Base-by-base conservation (phyloP, 2,888 invertebrate genomes). In the Megaustenia siamemsis region DNA sequence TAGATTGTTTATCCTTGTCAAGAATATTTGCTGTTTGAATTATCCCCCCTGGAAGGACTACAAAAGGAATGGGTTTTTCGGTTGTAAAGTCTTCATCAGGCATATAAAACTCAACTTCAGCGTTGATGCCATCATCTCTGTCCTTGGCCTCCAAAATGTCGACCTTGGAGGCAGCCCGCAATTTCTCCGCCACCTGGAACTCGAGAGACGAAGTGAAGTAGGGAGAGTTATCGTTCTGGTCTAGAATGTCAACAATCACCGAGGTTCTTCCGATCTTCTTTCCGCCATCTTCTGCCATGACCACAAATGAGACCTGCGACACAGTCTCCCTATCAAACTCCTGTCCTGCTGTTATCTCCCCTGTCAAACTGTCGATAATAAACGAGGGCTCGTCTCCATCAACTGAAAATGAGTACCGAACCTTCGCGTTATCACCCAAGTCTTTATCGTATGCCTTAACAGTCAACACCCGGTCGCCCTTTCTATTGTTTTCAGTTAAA, bases 401-500 rank as follows among this genome's bases (percentile, higher is more conserved):
- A 40, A 86, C 68, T 81, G 88, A 88, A 38, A 92, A 86, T 15
- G 86, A 86, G 83, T 92, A 92, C 15, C 76, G 81, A 10, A 91
- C 83, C 73, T 83, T 80, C n/a, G 90, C 90, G 85, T 91, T 90
- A 24, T 88, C 78, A 0, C 89, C 89, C 28, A 86, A 82, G 77
- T 93, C 93, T 35, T 81, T 84, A 85, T 93, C 93, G 2, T 84
- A 81, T 2, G 93, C 93, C 8, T 84, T 85, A 5, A 93, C 90
- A 21, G 86, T 80, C 6, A 90, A 76, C 12, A 93, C 87, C 3
- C 86, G 86, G 28, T 87, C 87, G 38, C 91, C 92, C 28, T 89
- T 83, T 3, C 81, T 49, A 81, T 91, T 92, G 86, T 93, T 92
- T 83, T 93, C 93, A 5, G 87, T 86, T 15, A 93, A 84, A 77